A percentile compares a stretch with the other conserved stretches of the same genome.
Conservation (phyloP, 2,888 invertebrate genomes). For the Bruchidius siliquastri region DNA sequence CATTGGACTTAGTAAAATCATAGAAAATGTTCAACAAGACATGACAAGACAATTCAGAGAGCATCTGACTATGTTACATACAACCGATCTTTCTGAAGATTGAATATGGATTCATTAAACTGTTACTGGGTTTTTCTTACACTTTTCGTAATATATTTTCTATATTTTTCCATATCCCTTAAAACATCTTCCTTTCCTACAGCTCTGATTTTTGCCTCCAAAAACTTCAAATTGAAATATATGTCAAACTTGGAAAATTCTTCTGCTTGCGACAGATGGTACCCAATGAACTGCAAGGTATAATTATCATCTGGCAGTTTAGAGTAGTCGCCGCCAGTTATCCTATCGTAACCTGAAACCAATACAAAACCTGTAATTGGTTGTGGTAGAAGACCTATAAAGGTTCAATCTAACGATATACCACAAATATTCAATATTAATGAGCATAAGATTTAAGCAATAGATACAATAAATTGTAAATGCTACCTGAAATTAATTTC, state of each 20-base stretch:
- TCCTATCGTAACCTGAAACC: conserved; percentile 51
- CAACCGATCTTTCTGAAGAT: no score
- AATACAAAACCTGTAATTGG: no score
- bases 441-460: no score
- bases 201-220: conserved; percentile 64
- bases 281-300: conserved; percentile 66
- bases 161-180: conserved; percentile 62
- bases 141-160: conserved; percentile 52
- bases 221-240: conserved; percentile 64
- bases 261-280: conserved; percentile 60
- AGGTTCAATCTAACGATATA: no score
- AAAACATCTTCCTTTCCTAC: conserved; percentile 67
- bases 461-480: no score
- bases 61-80: no score
- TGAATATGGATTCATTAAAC: no score
- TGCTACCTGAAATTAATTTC: conserved; percentile 49
- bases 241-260: conserved; percentile 55
- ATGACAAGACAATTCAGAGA: no score
- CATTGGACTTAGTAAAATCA: no score
- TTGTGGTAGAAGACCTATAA: no score
- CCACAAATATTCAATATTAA: no score
- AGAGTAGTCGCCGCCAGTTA: conserved; percentile 50
- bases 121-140: conserved; percentile 41
- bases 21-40: no score
- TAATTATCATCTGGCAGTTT: conserved; percentile 68